Conservation (phyloP, 2,113 vertebrate genomes). For the Himantopus leucocephalus region DNA sequence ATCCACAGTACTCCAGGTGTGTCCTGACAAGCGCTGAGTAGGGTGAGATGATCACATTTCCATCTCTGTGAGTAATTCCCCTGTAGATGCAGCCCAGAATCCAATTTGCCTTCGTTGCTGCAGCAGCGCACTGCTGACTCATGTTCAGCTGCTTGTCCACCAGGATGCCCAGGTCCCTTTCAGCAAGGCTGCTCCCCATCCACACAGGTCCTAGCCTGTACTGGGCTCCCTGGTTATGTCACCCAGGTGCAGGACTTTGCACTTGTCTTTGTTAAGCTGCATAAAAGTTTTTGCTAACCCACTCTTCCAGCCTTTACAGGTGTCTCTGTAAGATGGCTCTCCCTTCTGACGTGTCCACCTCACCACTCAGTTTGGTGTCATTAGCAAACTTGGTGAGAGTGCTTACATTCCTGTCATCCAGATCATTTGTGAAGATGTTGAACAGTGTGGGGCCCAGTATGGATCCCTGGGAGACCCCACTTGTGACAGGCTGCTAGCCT, state of each 20-base stretch:
- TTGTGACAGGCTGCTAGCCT: not conserved
- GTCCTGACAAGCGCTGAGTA: not conserved
- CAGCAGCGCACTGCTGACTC: not conserved
- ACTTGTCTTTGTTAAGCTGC: not conserved
- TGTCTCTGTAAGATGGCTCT: not conserved
- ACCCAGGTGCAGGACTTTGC: not conserved
- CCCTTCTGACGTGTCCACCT: not conserved
- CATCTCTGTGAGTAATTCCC: not conserved
- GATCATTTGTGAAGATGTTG: not conserved
- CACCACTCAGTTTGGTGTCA: not conserved
- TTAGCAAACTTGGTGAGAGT: not conserved
- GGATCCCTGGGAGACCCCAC: not conserved
- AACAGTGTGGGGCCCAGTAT: not conserved
- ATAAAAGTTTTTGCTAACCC: not conserved
- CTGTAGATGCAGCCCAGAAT: not conserved
- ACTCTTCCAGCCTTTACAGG: not conserved
- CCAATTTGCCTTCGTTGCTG: not conserved
- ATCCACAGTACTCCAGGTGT: not conserved
- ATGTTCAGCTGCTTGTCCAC: not conserved
- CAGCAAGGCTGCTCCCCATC: not conserved
- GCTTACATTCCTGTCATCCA: not conserved
- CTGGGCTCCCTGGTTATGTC: not conserved
- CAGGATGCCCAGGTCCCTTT: not conserved
- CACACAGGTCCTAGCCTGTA: not conserved
- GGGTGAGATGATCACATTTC: too few species aligned